phyloP scores from a whole-genome alignment of 2,888 invertebrate genomes.

The Stenotaenia linearis region DNA sequence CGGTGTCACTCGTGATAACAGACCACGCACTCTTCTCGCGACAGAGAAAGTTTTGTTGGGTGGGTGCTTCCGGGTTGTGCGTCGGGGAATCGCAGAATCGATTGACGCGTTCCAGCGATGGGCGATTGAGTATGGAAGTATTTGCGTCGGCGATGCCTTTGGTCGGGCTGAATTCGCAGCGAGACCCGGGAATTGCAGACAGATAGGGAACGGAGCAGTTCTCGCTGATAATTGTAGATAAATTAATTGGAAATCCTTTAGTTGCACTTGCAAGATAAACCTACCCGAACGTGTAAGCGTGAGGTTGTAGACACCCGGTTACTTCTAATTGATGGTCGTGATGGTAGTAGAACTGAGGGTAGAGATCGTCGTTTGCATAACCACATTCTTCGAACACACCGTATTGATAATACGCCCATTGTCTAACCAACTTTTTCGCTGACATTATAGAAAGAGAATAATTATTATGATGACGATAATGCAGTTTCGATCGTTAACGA shows the following conservation, averaged over 20 bases:
- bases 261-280: not conserved
- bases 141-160: not conserved
- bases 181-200: not conserved
- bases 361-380: not conserved
- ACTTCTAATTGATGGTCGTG: not conserved
- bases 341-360: not conserved
- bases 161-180: not conserved
- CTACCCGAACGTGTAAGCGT: not conserved
- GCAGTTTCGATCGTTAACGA: not conserved
- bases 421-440: conserved; percentile 54
- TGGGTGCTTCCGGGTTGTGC: conserved; percentile 38
- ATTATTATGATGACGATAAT: no score
- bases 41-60: conserved; percentile 45
- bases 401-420: conserved; percentile 62
- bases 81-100: not conserved
- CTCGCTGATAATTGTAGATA: not conserved
- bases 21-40: conserved; percentile 44
- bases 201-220: not conserved
- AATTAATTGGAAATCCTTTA: not conserved
- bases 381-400: conserved; percentile 62
- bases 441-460: not conserved
- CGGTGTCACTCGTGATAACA: conserved; percentile 42
- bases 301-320: not conserved
- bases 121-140: not conserved
- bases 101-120: not conserved